Evolutionary conservation across 2,113 vertebrate genomes (phyloP).

Genomic region (Crotalus helleri): DNA sequence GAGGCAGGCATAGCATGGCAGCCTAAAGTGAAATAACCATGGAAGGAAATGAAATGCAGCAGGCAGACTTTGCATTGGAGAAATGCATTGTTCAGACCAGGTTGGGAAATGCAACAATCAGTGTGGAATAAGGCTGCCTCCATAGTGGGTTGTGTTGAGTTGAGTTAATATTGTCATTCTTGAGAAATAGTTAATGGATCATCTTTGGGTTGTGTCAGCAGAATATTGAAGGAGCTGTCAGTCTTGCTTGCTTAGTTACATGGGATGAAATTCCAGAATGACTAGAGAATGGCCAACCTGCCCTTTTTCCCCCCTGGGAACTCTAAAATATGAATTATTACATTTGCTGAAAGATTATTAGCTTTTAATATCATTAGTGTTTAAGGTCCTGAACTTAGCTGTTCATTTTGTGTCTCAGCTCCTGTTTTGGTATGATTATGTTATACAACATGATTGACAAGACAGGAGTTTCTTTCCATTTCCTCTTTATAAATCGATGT

Average conservation of each 20-base stretch:
- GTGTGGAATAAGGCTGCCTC: not conserved
- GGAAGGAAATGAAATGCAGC: not conserved
- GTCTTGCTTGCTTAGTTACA: not conserved
- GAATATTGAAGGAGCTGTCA: not conserved
- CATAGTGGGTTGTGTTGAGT: not conserved
- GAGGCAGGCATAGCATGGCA: not conserved
- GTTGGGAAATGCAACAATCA: not conserved
- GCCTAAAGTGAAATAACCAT: not conserved
- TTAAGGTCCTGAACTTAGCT: not conserved
- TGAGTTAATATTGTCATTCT: not conserved
- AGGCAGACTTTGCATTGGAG: not conserved
- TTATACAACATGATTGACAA: not conserved
- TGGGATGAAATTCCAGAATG: not conserved
- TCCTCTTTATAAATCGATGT: not conserved
- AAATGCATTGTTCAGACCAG: not conserved
- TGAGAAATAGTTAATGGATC: not conserved
- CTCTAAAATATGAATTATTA: not conserved
- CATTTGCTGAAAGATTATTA: not conserved
- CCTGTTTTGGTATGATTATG: not conserved
- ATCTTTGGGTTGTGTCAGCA: not conserved
- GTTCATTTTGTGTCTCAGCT: not conserved
- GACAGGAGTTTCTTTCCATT: not conserved
- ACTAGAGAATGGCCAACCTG: not conserved
- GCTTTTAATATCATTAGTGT: not conserved
- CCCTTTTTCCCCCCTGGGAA: not conserved